Evolutionary conservation across 2,113 vertebrate species (phyloP).

Genomic region (Capreolus pygargus): DNA sequence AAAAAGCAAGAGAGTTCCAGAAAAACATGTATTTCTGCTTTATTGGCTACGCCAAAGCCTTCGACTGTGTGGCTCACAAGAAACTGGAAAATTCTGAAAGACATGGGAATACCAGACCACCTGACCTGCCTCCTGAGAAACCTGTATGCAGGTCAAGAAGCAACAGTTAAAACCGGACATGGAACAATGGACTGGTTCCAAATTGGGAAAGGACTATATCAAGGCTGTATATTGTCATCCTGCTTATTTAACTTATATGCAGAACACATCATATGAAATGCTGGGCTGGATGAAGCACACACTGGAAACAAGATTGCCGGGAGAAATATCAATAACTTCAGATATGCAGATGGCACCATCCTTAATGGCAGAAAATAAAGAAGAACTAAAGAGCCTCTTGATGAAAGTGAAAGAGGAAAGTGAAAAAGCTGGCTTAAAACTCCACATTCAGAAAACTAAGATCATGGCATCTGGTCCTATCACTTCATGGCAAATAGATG

Average conservation of each 20-base stretch:
- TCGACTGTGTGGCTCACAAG: background rate
- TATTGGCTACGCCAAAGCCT: background rate
- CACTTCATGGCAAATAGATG: background rate
- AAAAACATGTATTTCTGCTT: background rate
- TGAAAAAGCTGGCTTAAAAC: background rate
- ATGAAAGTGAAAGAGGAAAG: background rate
- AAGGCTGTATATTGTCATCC: background rate
- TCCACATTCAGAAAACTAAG: background rate
- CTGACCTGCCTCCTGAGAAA: background rate
- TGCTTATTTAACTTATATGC: background rate
- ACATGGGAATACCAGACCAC: background rate
- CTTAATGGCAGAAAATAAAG: background rate
- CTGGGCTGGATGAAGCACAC: background rate
- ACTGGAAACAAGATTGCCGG: fast-evolving
- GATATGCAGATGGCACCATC: background rate
- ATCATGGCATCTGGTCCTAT: background rate
- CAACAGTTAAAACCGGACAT: background rate
- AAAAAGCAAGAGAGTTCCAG: background rate
- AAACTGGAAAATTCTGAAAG: background rate
- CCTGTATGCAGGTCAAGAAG: background rate
- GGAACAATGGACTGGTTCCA: background rate
- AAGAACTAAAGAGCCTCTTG: background rate
- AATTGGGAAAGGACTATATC: background rate
- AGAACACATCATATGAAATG: background rate
- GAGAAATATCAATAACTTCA: background rate